Base-by-base conservation (phyloP, 2,888 invertebrate genomes). In the Calameuta pallipes region DNA sequence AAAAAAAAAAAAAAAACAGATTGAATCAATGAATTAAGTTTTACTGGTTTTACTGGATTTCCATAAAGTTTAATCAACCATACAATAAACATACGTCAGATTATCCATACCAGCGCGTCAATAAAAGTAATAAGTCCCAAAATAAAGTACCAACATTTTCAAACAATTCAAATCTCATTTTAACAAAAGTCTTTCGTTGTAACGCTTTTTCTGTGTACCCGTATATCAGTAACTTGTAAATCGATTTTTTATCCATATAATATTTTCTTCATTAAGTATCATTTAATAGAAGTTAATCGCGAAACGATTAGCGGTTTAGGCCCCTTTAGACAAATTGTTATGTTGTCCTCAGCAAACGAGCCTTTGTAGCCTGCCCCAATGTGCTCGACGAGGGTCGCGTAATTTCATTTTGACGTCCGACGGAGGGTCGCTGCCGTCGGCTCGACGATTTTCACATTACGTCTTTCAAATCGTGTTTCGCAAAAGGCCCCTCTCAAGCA, bases 381-480 rank as follows among this genome's bases (percentile, higher is more conserved):
- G 81, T 83, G 68, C 78, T 77, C 79, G 80, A 79, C 80, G 87
- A 90, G 91, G 91, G 91, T 91, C 89, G 89, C 87, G 89, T 91
- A 91, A 91, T 91, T 91, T 91, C 91, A 91, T 91, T 91, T 91
- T 87, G 88, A 89, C 89, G 87, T 90, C 90, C 91, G 91, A 89
- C 91, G 90, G 89, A 90, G 91, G 91, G 90, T 90, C 88, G 88
- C 85, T 87, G 87, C 89, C 86, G 87, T 87, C 86, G 87, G 86
- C 85, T 87, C 75, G 71, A 78, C 91, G 90, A 91, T 91, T 91
- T 91, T 91, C 90, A 88, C 90, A 91, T 91, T 91, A 91, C 88
- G 89, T 88, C 87, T 89, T 88, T 89, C 88, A 90, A 89, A 90
- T 90, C 88, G 86, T 79, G 86, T 88, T 86, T 86, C 84, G 83